Conservation (phyloP, 2,888 invertebrate genomes). For the Cosmia pyralina region DNA sequence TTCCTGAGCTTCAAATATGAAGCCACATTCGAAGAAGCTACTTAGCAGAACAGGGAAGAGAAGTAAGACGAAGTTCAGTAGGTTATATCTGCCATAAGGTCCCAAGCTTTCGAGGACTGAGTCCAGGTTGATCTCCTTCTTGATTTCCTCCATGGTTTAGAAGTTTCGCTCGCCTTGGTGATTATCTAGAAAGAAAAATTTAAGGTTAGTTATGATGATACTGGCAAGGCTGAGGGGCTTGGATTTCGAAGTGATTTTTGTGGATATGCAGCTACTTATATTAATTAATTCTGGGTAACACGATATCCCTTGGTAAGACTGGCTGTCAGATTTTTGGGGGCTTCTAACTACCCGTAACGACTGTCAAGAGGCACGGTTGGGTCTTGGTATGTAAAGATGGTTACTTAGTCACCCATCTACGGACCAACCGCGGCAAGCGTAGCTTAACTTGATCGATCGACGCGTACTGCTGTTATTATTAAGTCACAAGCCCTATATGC, state of each 20-base stretch:
- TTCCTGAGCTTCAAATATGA: constrained; percentile 86
- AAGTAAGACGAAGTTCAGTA: constrained; percentile 84
- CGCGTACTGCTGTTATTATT: too few species aligned
- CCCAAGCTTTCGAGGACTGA: constrained; percentile 85
- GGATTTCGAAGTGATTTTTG: neutral
- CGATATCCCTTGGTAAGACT: too few species aligned
- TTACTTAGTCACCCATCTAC: too few species aligned
- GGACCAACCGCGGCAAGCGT: too few species aligned
- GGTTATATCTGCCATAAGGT: constrained; percentile 86
- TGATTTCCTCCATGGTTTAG: constrained; percentile 78
- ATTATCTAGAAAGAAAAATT: constrained; percentile 68
- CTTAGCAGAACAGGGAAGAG: constrained; percentile 84
- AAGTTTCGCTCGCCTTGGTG: constrained; percentile 13
- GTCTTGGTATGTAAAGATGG: too few species aligned
- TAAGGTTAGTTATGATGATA: neutral
- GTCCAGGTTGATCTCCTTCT: constrained; percentile 87
- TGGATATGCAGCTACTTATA: neutral
- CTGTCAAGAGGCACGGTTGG: too few species aligned
- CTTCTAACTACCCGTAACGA: too few species aligned
- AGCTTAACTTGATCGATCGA: too few species aligned
- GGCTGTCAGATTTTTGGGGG: too few species aligned
- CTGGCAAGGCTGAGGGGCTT: neutral
- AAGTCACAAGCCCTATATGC: too few species aligned
- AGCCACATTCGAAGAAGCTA: constrained; percentile 87
- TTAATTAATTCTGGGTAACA: too few species aligned